phyloP scores from a whole-genome alignment of 2,113 vertebrate species.

The Oceanodroma tethys region DNA sequence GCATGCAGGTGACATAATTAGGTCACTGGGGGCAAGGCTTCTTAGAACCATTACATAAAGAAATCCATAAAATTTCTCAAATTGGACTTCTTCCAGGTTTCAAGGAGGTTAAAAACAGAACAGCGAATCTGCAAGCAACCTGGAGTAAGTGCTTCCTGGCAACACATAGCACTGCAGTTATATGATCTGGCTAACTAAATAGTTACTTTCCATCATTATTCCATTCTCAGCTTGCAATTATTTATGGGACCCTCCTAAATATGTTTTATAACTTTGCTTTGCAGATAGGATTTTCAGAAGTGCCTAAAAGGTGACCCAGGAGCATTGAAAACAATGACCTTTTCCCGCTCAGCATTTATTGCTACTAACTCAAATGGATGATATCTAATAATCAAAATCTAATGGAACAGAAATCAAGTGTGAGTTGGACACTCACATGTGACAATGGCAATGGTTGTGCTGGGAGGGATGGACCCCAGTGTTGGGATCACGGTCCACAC shows the following conservation, averaged over 20 bases:
- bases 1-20: constrained; percentile 81
- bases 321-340: neutral
- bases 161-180: neutral
- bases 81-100: constrained; percentile 11
- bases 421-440: neutral
- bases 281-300: neutral
- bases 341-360: neutral
- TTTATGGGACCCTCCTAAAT: neutral
- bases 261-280: neutral
- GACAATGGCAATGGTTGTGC: neutral
- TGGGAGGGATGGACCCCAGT: neutral
- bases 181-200: neutral
- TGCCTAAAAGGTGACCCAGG: neutral
- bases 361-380: neutral
- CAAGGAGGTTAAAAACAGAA: constrained; percentile 23
- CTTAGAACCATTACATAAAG: constrained; percentile 50
- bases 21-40: constrained; percentile 76
- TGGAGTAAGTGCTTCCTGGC: neutral
- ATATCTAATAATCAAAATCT: neutral
- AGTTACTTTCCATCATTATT: neutral
- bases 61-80: constrained; percentile 8
- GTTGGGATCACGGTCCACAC: neutral
- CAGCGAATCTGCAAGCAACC: neutral
- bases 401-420: neutral
- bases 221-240: neutral